Evolutionary conservation across 2,888 invertebrate genomes (phyloP).

Genomic region (Cosmopolites sordidus): DNA sequence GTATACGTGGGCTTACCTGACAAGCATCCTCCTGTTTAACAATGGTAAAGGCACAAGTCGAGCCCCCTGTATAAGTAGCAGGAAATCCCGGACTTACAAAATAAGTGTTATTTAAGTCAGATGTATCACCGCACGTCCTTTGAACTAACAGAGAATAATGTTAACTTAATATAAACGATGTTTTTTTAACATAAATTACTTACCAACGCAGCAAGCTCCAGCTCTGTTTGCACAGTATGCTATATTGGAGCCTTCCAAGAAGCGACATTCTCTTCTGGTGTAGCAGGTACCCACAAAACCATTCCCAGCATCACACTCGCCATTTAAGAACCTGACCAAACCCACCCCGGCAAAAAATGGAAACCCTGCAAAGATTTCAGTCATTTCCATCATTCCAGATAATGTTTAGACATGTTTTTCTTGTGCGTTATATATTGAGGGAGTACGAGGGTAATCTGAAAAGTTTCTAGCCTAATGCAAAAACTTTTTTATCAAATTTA

Average conservation of each 20-base stretch:
- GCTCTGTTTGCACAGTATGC: conserved; percentile 67
- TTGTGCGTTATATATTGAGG: too few relatives aligned
- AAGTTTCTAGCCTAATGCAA: too few relatives aligned
- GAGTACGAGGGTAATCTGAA: too few relatives aligned
- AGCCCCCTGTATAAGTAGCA: conserved; percentile 62
- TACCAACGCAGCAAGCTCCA: conserved; percentile 80
- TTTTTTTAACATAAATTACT: conserved; percentile 40
- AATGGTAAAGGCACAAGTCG: conserved; percentile 62
- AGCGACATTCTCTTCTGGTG: conserved; percentile 66
- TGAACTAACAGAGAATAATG: conserved; percentile 55
- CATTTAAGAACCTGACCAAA: conserved; percentile 68
- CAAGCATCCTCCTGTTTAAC: conserved; percentile 21
- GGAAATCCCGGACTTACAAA: conserved; percentile 79
- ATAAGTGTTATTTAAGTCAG: conserved; percentile 76
- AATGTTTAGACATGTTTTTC: too few relatives aligned
- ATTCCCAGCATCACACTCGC: conserved; percentile 61
- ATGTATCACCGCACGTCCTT: conserved; percentile 65
- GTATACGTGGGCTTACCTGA: conserved; percentile 10
- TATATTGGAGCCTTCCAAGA: conserved; percentile 64
- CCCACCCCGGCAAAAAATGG: conserved; percentile 40
- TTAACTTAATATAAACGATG: not conserved
- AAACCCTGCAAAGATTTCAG: conserved; percentile 20
- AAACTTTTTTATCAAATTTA: too few relatives aligned
- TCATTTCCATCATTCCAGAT: too few relatives aligned
- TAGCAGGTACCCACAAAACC: conserved; percentile 70